Conservation (phyloP, 2,113 vertebrate species). For the Bolborhynchus lineola region DNA sequence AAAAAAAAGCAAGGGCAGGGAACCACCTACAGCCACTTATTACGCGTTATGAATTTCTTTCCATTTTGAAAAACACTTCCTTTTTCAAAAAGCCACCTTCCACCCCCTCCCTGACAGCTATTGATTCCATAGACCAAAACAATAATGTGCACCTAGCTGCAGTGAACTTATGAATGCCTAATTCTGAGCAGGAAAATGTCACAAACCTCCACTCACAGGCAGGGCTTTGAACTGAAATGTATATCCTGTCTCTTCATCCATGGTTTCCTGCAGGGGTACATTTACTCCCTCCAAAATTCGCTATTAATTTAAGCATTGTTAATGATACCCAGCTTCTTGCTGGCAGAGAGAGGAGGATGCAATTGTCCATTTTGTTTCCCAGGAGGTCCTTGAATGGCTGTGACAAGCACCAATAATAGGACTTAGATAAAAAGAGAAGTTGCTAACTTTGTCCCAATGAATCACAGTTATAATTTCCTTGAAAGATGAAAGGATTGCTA, state of each 20-base stretch:
- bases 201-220: background rate
- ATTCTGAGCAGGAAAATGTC: constrained; percentile 38
- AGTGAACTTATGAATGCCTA: constrained; percentile 32
- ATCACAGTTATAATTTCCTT: constrained; percentile 63
- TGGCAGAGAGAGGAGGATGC: constrained; percentile 40
- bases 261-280: constrained; percentile 38
- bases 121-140: constrained; percentile 44
- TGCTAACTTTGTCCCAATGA: constrained; percentile 54
- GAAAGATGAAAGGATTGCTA: constrained; percentile 47
- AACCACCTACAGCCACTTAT: constrained; percentile 45
- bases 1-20: constrained; percentile 50
- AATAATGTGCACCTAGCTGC: constrained; percentile 19
- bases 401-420: constrained; percentile 52
- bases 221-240: constrained; percentile 44
- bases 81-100: constrained; percentile 20
- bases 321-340: constrained; percentile 29
- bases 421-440: constrained; percentile 57
- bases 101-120: constrained; percentile 9
- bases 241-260: constrained; percentile 21
- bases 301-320: constrained; percentile 53
- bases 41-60: constrained; percentile 11
- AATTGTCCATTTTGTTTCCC: constrained; percentile 54
- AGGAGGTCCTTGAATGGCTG: constrained; percentile 51
- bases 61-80: constrained; percentile 35
- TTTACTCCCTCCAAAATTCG: constrained; percentile 38